Conservation (phyloP, 2,888 invertebrate genomes). For the Maniola hyperantus region DNA sequence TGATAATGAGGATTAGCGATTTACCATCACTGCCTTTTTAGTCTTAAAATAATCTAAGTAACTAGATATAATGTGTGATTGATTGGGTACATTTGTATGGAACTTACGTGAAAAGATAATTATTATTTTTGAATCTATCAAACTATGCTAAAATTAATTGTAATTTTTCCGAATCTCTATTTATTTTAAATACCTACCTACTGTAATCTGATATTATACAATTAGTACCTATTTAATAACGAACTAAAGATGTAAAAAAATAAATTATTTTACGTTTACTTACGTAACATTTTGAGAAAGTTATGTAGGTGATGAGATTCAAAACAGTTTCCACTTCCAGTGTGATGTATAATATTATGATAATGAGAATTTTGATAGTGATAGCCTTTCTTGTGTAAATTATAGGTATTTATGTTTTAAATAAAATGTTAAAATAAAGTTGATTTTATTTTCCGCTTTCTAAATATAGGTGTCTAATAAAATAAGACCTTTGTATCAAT, state of each 20-base stretch:
- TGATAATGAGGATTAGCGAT: conserved; percentile 34
- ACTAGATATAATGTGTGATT: conserved; percentile 36
- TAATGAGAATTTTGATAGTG: neutral
- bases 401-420: conserved; percentile 60
- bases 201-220: too few species aligned
- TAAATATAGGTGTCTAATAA: too few species aligned
- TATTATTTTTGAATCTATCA: conserved; percentile 2
- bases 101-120: neutral
- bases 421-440: conserved; percentile 57
- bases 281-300: neutral
- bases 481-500: too few species aligned
- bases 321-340: conserved; percentile 1
- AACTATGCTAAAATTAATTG: neutral
- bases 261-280: neutral
- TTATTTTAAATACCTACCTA: neutral
- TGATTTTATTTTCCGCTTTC: conserved; percentile 19
- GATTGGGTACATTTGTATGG: conserved; percentile 3
- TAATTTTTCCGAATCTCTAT: neutral
- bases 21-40: conserved; percentile 50
- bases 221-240: too few species aligned
- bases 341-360: conserved; percentile 11
- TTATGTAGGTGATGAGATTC: neutral
- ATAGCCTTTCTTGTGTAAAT: conserved; percentile 24
- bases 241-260: too few species aligned
- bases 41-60: conserved; percentile 45